Conservation (phyloP, 2,888 invertebrate species). For the Habroteleia sp. region DNA sequence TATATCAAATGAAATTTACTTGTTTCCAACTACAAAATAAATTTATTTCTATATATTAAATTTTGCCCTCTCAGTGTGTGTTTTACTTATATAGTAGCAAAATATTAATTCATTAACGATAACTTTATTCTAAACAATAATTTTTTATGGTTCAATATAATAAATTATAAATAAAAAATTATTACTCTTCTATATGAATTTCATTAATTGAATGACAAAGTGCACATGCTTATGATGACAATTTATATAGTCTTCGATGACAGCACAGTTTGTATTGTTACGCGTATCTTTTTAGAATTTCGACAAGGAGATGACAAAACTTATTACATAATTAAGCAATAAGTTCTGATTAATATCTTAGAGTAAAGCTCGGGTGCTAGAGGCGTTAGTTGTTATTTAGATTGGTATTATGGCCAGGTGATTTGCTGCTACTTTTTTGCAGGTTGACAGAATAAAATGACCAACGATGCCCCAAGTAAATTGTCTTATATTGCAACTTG, state of each 20-base stretch:
- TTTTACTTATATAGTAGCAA: too few relatives aligned
- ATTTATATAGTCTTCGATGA: neutral
- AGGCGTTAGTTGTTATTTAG: slow-evolving; percentile 40
- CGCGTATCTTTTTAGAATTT: slow-evolving; percentile 15
- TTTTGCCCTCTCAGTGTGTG: too few relatives aligned
- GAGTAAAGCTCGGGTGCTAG: slow-evolving; percentile 11
- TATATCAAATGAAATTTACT: too few relatives aligned
- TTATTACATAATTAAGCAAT: slow-evolving; percentile 52
- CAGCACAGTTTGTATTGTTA: neutral
- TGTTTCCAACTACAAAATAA: too few relatives aligned
- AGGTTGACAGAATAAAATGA: slow-evolving; percentile 32
- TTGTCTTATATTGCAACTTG: slow-evolving; percentile 19
- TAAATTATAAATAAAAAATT: too few relatives aligned
- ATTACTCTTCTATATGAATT: too few relatives aligned
- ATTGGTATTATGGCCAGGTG: slow-evolving; percentile 13
- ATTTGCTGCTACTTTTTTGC: slow-evolving; percentile 24
- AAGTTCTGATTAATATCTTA: slow-evolving; percentile 35
- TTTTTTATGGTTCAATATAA: too few relatives aligned
- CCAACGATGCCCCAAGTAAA: slow-evolving; percentile 27
- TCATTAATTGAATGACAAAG: too few relatives aligned
- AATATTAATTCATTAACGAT: too few relatives aligned
- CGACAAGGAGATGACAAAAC: slow-evolving; percentile 33
- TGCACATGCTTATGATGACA: neutral
- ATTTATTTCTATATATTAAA: too few relatives aligned
- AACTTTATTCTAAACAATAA: too few relatives aligned